Evolutionary conservation across 2,888 invertebrate species (phyloP).

Genomic region (Brenthis hecate): DNA sequence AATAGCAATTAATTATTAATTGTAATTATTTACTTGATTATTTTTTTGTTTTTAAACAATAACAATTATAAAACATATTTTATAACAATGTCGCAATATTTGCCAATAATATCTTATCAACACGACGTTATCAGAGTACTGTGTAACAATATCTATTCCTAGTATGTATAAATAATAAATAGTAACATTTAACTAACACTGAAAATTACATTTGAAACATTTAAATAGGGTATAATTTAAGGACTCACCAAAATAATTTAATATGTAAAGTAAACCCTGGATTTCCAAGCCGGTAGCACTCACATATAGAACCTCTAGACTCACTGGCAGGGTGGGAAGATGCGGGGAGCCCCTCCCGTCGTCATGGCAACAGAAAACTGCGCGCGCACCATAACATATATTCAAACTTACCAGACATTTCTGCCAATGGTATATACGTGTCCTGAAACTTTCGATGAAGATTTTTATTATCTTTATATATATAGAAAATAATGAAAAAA

Average conservation of each 20-base stretch:
- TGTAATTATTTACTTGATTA: too few relatives aligned
- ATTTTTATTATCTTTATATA: constrained; percentile 19
- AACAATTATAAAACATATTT: too few relatives aligned
- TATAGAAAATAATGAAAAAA: constrained; percentile 20
- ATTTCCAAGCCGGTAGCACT: constrained; percentile 12
- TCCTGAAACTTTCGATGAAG: constrained; percentile 54
- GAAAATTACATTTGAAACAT: not conserved
- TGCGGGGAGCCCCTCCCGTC: constrained; percentile 50
- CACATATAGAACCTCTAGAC: constrained; percentile 39
- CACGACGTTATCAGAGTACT: too few relatives aligned
- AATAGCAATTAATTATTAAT: too few relatives aligned
- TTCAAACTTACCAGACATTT: constrained; percentile 41
- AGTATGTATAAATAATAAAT: too few relatives aligned
- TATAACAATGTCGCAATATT: too few relatives aligned
- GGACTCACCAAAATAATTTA: constrained; percentile 12
- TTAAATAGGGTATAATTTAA: not conserved
- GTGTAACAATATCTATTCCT: too few relatives aligned
- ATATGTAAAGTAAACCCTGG: not conserved
- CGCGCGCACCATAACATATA: constrained; percentile 64
- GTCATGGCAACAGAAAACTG: constrained; percentile 59
- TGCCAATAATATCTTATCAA: too few relatives aligned
- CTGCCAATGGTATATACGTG: constrained; percentile 60
- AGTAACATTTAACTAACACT: too few relatives aligned
- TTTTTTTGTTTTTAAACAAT: too few relatives aligned
- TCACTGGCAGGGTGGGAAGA: constrained; percentile 32